Evolutionary conservation across 2,888 invertebrate species (phyloP).

Genomic region (Molorchus minor): DNA sequence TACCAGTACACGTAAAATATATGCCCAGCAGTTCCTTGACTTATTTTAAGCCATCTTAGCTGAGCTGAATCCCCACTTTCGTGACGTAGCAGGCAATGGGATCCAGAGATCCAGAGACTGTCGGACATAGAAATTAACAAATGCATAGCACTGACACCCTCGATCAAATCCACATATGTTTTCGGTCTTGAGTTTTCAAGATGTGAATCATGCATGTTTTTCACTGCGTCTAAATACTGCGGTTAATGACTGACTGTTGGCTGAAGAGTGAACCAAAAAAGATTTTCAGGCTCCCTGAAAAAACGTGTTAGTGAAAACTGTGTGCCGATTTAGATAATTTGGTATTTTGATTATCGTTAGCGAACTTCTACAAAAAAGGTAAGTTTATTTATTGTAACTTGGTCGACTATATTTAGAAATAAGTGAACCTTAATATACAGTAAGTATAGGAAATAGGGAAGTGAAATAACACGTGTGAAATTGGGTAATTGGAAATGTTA

Average conservation of each 20-base stretch:
- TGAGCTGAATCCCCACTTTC: constrained; percentile 45
- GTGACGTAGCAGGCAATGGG: constrained; percentile 42
- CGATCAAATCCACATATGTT: constrained; percentile 37
- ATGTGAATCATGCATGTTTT: constrained; percentile 32
- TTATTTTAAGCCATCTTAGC: constrained; percentile 54
- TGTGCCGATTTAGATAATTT: no score
- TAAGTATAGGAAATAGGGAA: no score
- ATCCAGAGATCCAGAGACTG: constrained; percentile 49
- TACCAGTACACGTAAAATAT: constrained; percentile 10
- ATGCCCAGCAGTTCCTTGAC: constrained; percentile 47
- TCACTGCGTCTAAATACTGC: background rate
- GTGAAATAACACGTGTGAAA: no score
- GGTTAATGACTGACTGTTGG: background rate
- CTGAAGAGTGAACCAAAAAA: no score
- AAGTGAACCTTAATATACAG: no score
- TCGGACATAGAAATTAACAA: constrained; percentile 42
- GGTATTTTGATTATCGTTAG: no score
- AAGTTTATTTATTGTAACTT: no score
- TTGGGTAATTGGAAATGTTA: no score
- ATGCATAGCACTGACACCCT: constrained; percentile 41
- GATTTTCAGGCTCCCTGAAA: no score
- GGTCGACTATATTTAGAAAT: no score
- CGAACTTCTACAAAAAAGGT: no score
- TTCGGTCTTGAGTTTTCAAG: constrained; percentile 22
- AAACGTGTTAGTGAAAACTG: no score